Conservation (phyloP, 2,888 invertebrate species). For the Epistrophe grossulariae region DNA sequence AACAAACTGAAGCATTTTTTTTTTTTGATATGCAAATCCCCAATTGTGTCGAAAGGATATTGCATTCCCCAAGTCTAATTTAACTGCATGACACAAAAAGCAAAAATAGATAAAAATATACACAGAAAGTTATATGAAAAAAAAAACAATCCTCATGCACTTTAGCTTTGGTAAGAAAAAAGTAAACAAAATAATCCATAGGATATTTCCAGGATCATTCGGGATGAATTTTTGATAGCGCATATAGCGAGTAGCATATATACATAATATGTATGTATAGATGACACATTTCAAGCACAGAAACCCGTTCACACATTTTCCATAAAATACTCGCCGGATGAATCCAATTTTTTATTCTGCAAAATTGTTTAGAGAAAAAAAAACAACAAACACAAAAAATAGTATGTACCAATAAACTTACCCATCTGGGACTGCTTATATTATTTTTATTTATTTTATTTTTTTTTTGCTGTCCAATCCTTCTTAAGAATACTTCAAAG, state of each 20-base stretch:
- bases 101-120: slow-evolving; percentile 4
- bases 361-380: slow-evolving; percentile 1
- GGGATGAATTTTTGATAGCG: slow-evolving; percentile 36
- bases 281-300: background rate
- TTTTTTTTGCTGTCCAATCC: slow-evolving; percentile 3
- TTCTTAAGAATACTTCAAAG: slow-evolving; percentile 19
- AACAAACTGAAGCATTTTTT: background rate
- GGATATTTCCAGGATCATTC: slow-evolving; percentile 34
- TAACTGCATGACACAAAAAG: slow-evolving; percentile 25
- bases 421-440: slow-evolving; percentile 6
- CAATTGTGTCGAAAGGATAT: slow-evolving; percentile 20
- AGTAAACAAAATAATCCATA: slow-evolving; percentile 30
- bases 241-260: background rate
- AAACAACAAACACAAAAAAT: background rate
- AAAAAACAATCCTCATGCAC: slow-evolving; percentile 6
- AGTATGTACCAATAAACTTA: slow-evolving; percentile 17
- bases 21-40: background rate
- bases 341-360: background rate
- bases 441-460: background rate
- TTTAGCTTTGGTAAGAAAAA: slow-evolving; percentile 20
- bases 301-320: slow-evolving; percentile 4
- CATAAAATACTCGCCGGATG: slow-evolving; percentile 17
- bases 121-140: background rate
- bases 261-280: background rate
- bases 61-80: slow-evolving; percentile 40